These are phyloP conservation scores for Meandrina meandrites DNA, from an alignment of 92 coral and sea anemone species.

Conservation along the genomic window DNA sequence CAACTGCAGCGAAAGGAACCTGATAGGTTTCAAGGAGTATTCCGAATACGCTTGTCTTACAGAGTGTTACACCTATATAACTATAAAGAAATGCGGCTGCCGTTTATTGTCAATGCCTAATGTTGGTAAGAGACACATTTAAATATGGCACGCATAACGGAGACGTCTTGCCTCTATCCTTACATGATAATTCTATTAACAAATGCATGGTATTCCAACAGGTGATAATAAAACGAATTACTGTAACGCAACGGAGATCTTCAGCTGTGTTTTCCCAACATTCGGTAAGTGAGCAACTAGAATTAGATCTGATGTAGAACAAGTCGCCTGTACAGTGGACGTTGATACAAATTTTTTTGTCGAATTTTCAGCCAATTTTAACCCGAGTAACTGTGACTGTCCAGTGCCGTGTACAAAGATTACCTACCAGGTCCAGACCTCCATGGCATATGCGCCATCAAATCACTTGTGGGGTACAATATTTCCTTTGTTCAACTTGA, in stretches of 20 bases:
- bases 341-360: background rate
- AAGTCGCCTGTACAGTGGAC: background rate
- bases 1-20: slow-evolving; percentile 45
- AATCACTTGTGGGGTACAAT: slow-evolving; percentile 55
- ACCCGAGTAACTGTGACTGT: slow-evolving; percentile 55
- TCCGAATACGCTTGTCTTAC: slow-evolving; percentile 52
- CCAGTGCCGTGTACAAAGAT: slow-evolving; percentile 51
- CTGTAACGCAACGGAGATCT: slow-evolving; percentile 34
- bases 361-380: slow-evolving; percentile 6
- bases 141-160: background rate
- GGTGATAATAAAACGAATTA: slow-evolving; percentile 39
- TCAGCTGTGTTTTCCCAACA: slow-evolving; percentile 35
- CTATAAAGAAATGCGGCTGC: slow-evolving; percentile 46
- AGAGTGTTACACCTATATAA: slow-evolving; percentile 52
- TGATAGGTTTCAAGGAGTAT: slow-evolving; percentile 37
- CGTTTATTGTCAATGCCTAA: slow-evolving; percentile 58
- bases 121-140: slow-evolving; percentile 21
- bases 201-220: background rate
- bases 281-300: slow-evolving; percentile 31
- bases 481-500: slow-evolving; percentile 21
- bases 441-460: slow-evolving; percentile 59
- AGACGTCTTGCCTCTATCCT: background rate
- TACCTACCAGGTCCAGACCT: slow-evolving; percentile 38
- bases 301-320: background rate
- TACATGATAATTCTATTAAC: background rate